Base-by-base conservation (phyloP, 2,888 invertebrate genomes). In the Exephanes ischioxanthus region DNA sequence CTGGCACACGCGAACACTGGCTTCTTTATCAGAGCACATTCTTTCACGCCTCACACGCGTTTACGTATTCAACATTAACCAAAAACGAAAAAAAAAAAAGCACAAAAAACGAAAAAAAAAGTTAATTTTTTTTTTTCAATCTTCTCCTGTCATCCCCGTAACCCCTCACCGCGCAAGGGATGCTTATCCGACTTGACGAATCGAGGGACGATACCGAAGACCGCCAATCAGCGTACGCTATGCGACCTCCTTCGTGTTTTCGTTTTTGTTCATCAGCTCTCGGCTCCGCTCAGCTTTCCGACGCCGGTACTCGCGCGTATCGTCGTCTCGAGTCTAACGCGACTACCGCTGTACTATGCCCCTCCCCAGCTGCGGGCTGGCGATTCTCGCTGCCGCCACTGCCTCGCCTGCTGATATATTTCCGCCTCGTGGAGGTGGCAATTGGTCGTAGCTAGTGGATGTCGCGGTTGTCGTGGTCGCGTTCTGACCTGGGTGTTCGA, bases 391-490 rank as follows among this genome's bases (percentile, higher is more conserved):
- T 83, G 85, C 85, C 85, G 85, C 85, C 85, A 70, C 73, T 80
- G 75, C 79, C 75, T 80, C 80, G 83, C 83, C 77, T 80, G 85
- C 85, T 79, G 79, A 83, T 82, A 85, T 75, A 83, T 81, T 83
- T 84, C 51, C 66, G 81, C 84, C 86, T 81, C 70, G 86, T 86
- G 86, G 86, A 86, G 85, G 85, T 86, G 85, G 85, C 85, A 83
- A 83, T 86, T 86, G 85, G 80, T 83, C 77, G 85, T 76, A 76
- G 76, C 85, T 51, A 77, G 71, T 81, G 86, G 81, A 61, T 73
- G 84, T 80, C 73, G 78, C 75, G 72, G 84, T 73, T 75, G 83
- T 85, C 55, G 82, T 70, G 66, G 85, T 82, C 30, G 61, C 30
- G 33, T 63, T 63, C 41, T 30, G 6, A 63, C 61, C 61, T 63